Conservation (phyloP, 1,140 invertebrate genomes). For the Bombus affinis region DNA sequence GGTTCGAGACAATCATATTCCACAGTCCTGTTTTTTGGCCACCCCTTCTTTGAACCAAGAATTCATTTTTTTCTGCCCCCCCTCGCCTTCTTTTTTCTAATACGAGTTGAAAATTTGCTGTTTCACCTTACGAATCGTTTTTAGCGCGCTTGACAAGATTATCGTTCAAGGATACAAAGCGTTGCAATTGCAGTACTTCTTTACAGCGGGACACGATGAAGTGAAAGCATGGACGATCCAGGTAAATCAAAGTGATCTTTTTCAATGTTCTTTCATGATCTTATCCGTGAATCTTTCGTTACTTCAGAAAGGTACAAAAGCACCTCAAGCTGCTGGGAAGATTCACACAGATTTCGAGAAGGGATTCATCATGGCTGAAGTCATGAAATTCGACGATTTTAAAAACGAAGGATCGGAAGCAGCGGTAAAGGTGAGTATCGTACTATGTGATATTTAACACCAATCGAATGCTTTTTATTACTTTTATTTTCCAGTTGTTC, state of each 20-base stretch:
- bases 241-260: slow-evolving; percentile 82
- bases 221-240: slow-evolving; percentile 99
- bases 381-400: slow-evolving; percentile 99
- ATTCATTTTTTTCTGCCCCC: slow-evolving; percentile 13
- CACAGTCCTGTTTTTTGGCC: slow-evolving; percentile 59
- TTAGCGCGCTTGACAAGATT: slow-evolving; percentile 96
- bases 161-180: slow-evolving; percentile 98
- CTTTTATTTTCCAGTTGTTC: too few relatives aligned
- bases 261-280: not conserved
- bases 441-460: not conserved
- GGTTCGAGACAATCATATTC: slow-evolving; percentile 79
- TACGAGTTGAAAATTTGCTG: not conserved
- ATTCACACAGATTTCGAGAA: slow-evolving; percentile 99
- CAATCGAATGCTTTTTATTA: not conserved
- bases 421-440: slow-evolving; percentile 89
- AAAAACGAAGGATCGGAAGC: slow-evolving; percentile 97
- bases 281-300: slow-evolving; percentile 60
- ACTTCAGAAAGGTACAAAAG: slow-evolving; percentile 96
- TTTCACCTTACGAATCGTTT: slow-evolving; percentile 58
- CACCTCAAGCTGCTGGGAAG: slow-evolving; percentile 97
- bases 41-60: slow-evolving; percentile 55
- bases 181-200: slow-evolving; percentile 98
- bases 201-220: slow-evolving; percentile 98
- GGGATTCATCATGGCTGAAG: slow-evolving; percentile 99
- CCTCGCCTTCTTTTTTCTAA: slow-evolving; percentile 6